These are phyloP conservation scores for Athrips mouffetella DNA, from an alignment of 2,888 invertebrate species.

Conservation along the genomic window DNA sequence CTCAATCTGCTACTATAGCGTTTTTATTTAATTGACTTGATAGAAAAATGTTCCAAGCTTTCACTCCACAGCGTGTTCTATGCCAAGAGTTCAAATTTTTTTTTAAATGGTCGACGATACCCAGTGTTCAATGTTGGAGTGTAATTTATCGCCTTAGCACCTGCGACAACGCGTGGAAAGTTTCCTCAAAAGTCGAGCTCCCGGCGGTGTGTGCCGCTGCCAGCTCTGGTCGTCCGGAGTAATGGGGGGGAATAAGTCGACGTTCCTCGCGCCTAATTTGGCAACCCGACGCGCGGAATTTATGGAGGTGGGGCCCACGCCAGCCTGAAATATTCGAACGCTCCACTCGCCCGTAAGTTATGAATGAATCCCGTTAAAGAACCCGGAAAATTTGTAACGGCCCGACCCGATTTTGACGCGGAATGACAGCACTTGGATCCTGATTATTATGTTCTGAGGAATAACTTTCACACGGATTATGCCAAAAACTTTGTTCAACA, in stretches of 20 bases:
- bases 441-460: slow-evolving; percentile 27
- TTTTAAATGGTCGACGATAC: slow-evolving; percentile 29
- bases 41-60: neutral
- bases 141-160: slow-evolving; percentile 54
- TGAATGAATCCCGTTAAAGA: slow-evolving; percentile 78
- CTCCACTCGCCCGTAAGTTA: slow-evolving; percentile 76
- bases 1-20: no score
- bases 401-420: slow-evolving; percentile 46
- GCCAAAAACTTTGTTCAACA: neutral
- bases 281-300: slow-evolving; percentile 77
- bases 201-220: slow-evolving; percentile 14
- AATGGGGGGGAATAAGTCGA: slow-evolving; percentile 70
- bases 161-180: slow-evolving; percentile 61
- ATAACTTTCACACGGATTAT: neutral
- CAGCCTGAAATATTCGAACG: slow-evolving; percentile 76
- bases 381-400: slow-evolving; percentile 76
- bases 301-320: slow-evolving; percentile 65
- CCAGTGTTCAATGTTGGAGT: slow-evolving; percentile 40
- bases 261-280: slow-evolving; percentile 76
- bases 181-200: slow-evolving; percentile 50
- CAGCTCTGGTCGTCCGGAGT: slow-evolving; percentile 41
- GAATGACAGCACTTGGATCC: slow-evolving; percentile 28
- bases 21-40: no score
- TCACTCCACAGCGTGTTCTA: neutral
- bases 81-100: slow-evolving; percentile 24